Conservation (phyloP, 2,888 invertebrate genomes). For the Anarsia innoxiella region DNA sequence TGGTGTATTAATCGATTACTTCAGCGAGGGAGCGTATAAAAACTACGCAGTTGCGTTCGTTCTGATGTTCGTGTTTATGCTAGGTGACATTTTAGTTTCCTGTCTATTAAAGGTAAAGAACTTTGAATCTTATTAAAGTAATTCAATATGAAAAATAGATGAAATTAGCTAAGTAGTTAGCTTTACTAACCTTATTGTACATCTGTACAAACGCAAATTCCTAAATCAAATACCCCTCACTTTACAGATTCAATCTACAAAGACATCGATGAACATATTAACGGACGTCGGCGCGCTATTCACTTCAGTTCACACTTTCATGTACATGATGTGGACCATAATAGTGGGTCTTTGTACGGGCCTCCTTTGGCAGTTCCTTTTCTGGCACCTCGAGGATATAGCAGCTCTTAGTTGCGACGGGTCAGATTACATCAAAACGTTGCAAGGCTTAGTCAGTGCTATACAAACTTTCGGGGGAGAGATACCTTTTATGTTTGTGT, state of each 20-base stretch:
- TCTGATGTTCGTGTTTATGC: slow-evolving; percentile 79
- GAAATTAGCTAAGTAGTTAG: no score
- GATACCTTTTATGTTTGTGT: slow-evolving; percentile 89
- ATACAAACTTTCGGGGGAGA: slow-evolving; percentile 90
- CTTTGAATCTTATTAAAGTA: no score
- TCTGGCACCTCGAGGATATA: slow-evolving; percentile 88
- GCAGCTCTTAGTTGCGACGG: slow-evolving; percentile 62
- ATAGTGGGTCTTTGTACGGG: slow-evolving; percentile 89
- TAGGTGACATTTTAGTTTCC: slow-evolving; percentile 80
- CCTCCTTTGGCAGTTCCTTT: slow-evolving; percentile 90
- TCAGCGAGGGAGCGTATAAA: slow-evolving; percentile 80
- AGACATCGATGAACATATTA: slow-evolving; percentile 79
- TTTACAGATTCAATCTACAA: slow-evolving; percentile 77
- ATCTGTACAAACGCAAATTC: no score
- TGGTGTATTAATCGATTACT: slow-evolving; percentile 84
- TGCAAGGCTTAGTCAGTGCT: slow-evolving; percentile 83
- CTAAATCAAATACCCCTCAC: no score
- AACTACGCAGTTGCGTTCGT: slow-evolving; percentile 89
- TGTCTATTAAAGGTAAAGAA: slow-evolving; percentile 76
- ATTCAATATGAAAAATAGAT: no score
- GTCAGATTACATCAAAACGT: slow-evolving; percentile 78
- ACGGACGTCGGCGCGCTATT: slow-evolving; percentile 81
- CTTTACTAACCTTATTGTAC: no score
- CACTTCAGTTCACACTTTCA: slow-evolving; percentile 77
- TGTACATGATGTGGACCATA: slow-evolving; percentile 88